Evolutionary conservation across 2,888 invertebrate genomes (phyloP).

Genomic region (Aphidoletes aphidimyza): DNA sequence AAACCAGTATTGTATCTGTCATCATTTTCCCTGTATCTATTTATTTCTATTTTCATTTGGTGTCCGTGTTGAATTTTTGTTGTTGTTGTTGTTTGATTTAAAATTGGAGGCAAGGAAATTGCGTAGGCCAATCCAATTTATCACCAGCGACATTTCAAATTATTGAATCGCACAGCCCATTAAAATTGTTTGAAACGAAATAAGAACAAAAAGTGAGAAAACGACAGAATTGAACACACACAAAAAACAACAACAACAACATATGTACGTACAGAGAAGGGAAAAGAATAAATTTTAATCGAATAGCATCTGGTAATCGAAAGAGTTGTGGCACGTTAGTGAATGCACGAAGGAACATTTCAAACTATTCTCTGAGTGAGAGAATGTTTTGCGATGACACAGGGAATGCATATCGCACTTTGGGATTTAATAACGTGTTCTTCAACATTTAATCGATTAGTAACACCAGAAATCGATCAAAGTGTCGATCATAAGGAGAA

Average conservation of each 20-base stretch:
- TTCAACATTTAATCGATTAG: slow-evolving; percentile 25
- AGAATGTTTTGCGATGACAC: not conserved
- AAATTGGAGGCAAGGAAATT: not conserved
- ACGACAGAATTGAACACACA: too few relatives aligned
- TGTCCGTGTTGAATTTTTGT: not conserved
- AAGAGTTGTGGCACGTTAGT: not conserved
- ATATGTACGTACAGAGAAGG: too few relatives aligned
- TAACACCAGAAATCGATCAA: slow-evolving; percentile 37
- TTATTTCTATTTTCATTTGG: slow-evolving; percentile 2
- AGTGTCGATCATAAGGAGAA: not conserved
- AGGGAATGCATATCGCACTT: slow-evolving; percentile 15
- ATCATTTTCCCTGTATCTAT: not conserved
- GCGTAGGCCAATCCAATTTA: slow-evolving; percentile 41
- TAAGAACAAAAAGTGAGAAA: not conserved
- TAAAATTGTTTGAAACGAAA: not conserved
- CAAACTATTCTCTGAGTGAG: not conserved
- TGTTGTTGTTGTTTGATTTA: too few relatives aligned
- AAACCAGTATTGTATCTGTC: slow-evolving; percentile 28
- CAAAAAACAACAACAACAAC: too few relatives aligned
- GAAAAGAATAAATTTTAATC: not conserved
- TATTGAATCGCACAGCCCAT: not conserved
- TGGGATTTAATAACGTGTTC: slow-evolving; percentile 15
- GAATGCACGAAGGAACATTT: not conserved
- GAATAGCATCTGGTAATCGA: not conserved
- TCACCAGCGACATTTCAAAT: slow-evolving; percentile 29